Percentiles rank a stretch among this genome's conserved stretches.
These are phyloP conservation scores for Clarias platycephalus DNA, from an alignment of 2,797 vertebrate species.

Conservation along the genomic window DNA sequence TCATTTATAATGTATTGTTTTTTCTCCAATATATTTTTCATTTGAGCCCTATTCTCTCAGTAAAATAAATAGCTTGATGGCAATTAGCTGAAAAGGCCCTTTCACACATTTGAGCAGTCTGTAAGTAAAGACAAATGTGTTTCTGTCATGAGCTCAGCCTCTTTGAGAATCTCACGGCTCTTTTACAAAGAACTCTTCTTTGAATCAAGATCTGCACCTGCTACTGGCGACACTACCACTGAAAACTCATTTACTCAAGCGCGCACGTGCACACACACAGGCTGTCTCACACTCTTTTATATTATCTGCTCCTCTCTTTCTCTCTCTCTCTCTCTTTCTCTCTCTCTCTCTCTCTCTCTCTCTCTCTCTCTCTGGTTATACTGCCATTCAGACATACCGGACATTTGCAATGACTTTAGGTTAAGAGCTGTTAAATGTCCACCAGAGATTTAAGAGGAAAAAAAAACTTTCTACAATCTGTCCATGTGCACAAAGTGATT, in stretches of 20 bases:
- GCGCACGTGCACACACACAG: conserved; percentile 4
- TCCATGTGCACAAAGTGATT: conserved; percentile 48
- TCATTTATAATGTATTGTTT: not conserved
- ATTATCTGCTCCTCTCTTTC: not conserved
- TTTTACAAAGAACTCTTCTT: conserved; percentile 59
- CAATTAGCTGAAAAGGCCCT: conserved; percentile 58
- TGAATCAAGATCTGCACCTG: conserved; percentile 63
- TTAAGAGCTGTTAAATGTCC: conserved; percentile 46
- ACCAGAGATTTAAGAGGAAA: conserved; percentile 44
- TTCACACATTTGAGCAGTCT: conserved; percentile 50
- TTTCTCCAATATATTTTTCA: conserved; percentile 44
- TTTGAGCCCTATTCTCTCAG: conserved; percentile 41
- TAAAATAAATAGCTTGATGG: conserved; percentile 66
- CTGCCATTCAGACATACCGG: conserved; percentile 41
- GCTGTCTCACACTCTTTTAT: conserved; percentile 7
- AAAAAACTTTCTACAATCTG: conserved; percentile 11
- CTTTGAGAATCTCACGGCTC: conserved; percentile 54
- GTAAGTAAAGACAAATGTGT: conserved; percentile 65
- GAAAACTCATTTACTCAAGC: conserved; percentile 41
- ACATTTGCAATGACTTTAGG: conserved; percentile 33
- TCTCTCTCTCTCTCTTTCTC: conserved; percentile 16
- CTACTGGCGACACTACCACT: conserved; percentile 57
- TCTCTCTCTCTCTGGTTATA: conserved; percentile 18
- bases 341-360: not conserved
- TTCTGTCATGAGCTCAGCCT: conserved; percentile 67